Conservation (phyloP, 2,113 vertebrate genomes). For the Hemiscyllium ocellatum region DNA sequence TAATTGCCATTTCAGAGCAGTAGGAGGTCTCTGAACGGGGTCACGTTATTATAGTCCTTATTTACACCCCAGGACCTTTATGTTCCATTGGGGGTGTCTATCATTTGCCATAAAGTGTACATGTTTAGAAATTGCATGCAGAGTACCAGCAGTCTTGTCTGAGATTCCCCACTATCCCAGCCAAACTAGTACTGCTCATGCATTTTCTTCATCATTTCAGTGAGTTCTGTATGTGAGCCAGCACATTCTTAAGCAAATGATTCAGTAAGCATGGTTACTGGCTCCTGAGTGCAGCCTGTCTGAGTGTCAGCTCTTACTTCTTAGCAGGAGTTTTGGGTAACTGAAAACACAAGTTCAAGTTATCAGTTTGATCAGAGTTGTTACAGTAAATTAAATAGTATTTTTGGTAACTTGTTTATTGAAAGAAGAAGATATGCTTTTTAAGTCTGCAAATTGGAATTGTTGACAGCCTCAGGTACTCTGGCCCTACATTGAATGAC, state of each 20-base stretch:
- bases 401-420: conserved; percentile 53
- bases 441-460: conserved; percentile 43
- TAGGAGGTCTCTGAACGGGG: neutral
- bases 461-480: conserved; percentile 69
- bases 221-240: conserved; percentile 61
- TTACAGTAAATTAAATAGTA: conserved; percentile 56
- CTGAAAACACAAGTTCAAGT: conserved; percentile 47
- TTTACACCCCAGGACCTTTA: conserved; percentile 52
- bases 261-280: conserved; percentile 71
- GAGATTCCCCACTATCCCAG: conserved; percentile 59
- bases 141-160: conserved; percentile 60
- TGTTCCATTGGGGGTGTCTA: conserved; percentile 60
- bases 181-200: conserved; percentile 60
- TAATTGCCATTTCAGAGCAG: conserved; percentile 36
- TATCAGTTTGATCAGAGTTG: conserved; percentile 59
- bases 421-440: conserved; percentile 54
- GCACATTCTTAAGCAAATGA: conserved; percentile 63
- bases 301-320: conserved; percentile 50
- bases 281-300: conserved; percentile 56
- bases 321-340: conserved; percentile 49
- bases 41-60: conserved; percentile 50
- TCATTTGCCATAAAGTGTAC: conserved; percentile 62
- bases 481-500: conserved; percentile 63
- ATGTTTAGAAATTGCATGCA: conserved; percentile 66
- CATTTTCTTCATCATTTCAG: conserved; percentile 68